phyloP scores from a whole-genome alignment of 2,888 invertebrate species.

The Melanchra persicariae region DNA sequence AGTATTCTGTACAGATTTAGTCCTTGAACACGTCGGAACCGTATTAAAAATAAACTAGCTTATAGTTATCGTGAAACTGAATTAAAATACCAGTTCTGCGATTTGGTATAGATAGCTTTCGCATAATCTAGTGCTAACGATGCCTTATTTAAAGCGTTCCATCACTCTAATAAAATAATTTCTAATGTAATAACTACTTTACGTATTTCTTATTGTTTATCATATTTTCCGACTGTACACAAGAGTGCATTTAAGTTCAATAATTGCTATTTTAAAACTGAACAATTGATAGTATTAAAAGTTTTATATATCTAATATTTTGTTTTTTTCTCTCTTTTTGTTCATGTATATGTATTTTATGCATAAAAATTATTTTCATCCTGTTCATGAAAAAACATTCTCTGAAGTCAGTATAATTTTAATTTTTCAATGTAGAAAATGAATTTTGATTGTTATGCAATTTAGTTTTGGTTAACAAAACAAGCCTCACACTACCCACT shows the following conservation, averaged over 20 bases:
- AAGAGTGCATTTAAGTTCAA: conserved; percentile 78
- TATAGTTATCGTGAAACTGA: conserved; percentile 49
- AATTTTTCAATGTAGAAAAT: not conserved
- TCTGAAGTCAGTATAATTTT: not conserved
- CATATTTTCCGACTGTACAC: conserved; percentile 65
- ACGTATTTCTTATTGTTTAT: conserved; percentile 71
- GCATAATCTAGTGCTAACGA: conserved; percentile 76
- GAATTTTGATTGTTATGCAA: not conserved
- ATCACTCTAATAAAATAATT: conserved; percentile 59
- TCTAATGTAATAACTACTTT: conserved; percentile 67
- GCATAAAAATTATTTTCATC: no score
- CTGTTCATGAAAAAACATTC: not conserved
- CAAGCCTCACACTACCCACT: not conserved
- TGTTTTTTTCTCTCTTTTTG: conserved; percentile 66
- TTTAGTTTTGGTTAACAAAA: not conserved
- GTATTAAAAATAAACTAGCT: conserved; percentile 67
- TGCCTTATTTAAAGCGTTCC: conserved; percentile 75
- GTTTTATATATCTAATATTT: conserved; percentile 73
- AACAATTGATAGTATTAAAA: conserved; percentile 87
- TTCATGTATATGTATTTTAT: not conserved
- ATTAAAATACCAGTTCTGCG: conserved; percentile 40
- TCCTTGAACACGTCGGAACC: conserved; percentile 50
- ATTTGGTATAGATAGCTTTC: conserved; percentile 69
- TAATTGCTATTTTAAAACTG: conserved; percentile 76
- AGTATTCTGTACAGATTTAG: conserved; percentile 51